These are phyloP conservation scores for Aplysina aerophoba DNA, from an alignment of 37 sponge, comb jelly and placozoan genomes.

Conservation along the genomic window DNA sequence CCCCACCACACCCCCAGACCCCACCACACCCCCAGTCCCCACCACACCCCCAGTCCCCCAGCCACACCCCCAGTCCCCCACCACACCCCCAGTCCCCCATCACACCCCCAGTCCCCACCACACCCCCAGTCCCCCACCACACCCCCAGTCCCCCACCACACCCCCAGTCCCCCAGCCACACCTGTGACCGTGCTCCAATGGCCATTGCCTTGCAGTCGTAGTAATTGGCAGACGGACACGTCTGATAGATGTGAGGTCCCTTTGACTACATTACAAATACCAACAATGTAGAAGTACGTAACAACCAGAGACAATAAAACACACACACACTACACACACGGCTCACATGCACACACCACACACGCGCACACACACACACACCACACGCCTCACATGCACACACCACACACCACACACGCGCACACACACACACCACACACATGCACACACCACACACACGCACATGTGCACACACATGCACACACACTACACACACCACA, in stretches of 20 bases:
- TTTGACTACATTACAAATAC: conserved; percentile 37
- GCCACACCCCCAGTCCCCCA: too few relatives aligned
- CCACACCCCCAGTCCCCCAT: too few relatives aligned
- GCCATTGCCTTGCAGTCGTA: conserved; percentile 99
- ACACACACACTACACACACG: conserved; percentile 16
- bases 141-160: not conserved
- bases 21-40: too few relatives aligned
- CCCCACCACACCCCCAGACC: conserved; percentile 26
- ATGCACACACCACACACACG: conserved; percentile 37
- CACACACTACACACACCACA: conserved; percentile 31
- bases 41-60: too few relatives aligned
- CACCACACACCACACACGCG: conserved; percentile 18
- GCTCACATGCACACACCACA: not conserved
- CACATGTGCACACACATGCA: conserved; percentile 36
- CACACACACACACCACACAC: conserved; percentile 44
- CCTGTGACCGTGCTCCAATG: conserved; percentile 97
- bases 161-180: not conserved
- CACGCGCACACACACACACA: conserved; percentile 38
- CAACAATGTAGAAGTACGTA: not conserved
- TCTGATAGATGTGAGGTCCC: conserved; percentile 93
- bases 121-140: conserved; percentile 32
- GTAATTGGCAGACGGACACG: conserved; percentile 97
- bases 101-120: conserved; percentile 21
- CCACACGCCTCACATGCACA: conserved; percentile 3
- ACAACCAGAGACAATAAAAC: not conserved